Evolutionary conservation across 2,797 vertebrate genomes (phyloP).

Genomic region (Eulemur albifrons): DNA sequence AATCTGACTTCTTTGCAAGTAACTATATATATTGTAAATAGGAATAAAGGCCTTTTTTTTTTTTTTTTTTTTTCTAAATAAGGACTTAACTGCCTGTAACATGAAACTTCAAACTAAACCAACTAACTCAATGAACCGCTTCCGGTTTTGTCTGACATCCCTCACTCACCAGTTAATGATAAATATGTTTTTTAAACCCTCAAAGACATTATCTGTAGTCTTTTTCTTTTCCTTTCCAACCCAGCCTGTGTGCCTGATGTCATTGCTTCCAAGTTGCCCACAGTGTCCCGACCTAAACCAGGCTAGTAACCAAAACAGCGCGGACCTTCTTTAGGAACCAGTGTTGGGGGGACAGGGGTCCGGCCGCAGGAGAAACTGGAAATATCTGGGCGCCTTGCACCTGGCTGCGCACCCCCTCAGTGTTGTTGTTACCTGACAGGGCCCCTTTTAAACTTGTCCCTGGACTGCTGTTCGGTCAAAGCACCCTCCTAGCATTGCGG

Average conservation of each 20-base stretch:
- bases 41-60: conserved; percentile 93
- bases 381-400: conserved; percentile 76
- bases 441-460: conserved; percentile 75
- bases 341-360: conserved; percentile 77
- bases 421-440: conserved; percentile 79
- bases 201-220: conserved; percentile 81
- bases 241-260: conserved; percentile 79
- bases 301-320: conserved; percentile 78
- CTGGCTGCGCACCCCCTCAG: conserved; percentile 75
- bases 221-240: conserved; percentile 80
- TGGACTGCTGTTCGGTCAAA: conserved; percentile 74
- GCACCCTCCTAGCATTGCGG: neutral
- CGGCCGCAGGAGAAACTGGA: conserved; percentile 73
- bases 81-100: conserved; percentile 91
- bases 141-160: conserved; percentile 81
- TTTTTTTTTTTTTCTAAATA: conserved; percentile 79
- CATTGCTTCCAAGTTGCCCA: conserved; percentile 85
- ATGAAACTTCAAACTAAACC: conserved; percentile 91
- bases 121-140: conserved; percentile 80
- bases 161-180: conserved; percentile 83
- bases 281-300: conserved; percentile 84
- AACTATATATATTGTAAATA: conserved; percentile 99
- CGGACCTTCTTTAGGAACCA: conserved; percentile 74
- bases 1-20: conserved; percentile 86
- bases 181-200: conserved; percentile 79